Base-by-base conservation (phyloP, 2,888 invertebrate genomes). In the Stenchaetothrips biformis region DNA sequence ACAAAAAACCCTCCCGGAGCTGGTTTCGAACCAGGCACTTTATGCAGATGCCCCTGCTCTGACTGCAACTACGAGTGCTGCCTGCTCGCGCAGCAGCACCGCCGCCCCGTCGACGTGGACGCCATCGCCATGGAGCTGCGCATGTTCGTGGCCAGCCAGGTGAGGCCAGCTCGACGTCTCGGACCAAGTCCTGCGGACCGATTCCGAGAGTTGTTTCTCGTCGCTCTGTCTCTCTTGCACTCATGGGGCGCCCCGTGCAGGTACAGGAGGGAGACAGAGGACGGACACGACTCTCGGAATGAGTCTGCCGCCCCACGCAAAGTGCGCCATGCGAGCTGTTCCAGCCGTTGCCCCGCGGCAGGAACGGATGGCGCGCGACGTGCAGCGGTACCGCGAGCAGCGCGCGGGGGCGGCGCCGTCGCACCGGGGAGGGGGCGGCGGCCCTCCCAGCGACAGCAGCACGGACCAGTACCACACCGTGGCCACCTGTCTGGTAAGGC, bases 401-500 rank as follows among this genome's bases (percentile, higher is more conserved):
- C 67, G 67, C 1, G 67, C 67, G 11, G 67, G 13, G 13, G 13
- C 2, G 67, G 67, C 25, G 21, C 21, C 21, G 9, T 11, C 11
- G 8, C 67, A 74, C 25, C n/a, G 21, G n/a, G 21, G 53, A 3
- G 53, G 13, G 1, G 53, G 53, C 53, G 53, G 53, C 67, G 9
- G 53, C 4, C 67, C 11, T 25, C 67, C 11, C 13, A 13, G 25
- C 25, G 67, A 11, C 21, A 21, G 21, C 67, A 13, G 16, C 67
- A 74, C 67, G 67, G 67, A 74, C 67, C 67, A 74, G 25, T 74
- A 21, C 67, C 67, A 74, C 67, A 25, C 67, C 67, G 67, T 74
- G 67, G 67, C 67, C n/a, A 74, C 8, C 67, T 25, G 67, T 25
- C 25, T 74, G 67, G 59, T 59, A 53, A 59, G 18, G 59, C 53